Evolutionary conservation across 2,113 vertebrate species (phyloP).

Genomic region (Zapus hudsonius): DNA sequence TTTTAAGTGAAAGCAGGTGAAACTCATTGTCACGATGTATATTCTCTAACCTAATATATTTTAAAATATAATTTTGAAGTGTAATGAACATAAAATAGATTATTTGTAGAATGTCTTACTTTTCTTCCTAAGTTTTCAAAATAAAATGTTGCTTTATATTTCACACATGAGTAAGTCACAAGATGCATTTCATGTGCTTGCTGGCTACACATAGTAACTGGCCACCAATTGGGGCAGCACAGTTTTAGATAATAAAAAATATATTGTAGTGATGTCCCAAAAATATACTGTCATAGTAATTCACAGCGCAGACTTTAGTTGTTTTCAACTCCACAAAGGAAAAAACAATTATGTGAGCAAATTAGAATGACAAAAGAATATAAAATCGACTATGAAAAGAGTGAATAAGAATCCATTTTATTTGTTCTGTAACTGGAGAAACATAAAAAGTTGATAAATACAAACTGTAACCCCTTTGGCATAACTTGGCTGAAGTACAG

Average conservation of each 20-base stretch:
- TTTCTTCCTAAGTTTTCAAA: neutral
- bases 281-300: neutral
- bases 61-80: neutral
- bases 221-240: neutral
- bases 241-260: neutral
- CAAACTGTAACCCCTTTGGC: neutral
- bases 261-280: neutral
- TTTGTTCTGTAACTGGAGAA: neutral
- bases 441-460: neutral
- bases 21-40: neutral
- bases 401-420: neutral
- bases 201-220: too few species aligned
- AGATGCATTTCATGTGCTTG: neutral
- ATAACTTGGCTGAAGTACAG: neutral
- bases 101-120: neutral
- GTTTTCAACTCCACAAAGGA: neutral
- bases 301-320: neutral
- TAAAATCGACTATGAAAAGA: neutral
- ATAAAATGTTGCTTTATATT: neutral
- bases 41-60: neutral
- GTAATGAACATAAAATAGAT: neutral
- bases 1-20: neutral
- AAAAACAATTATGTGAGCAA: neutral
- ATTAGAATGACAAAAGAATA: neutral
- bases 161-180: neutral